Evolutionary conservation across 2,888 invertebrate species (phyloP).

Genomic region (Neria commutata): DNA sequence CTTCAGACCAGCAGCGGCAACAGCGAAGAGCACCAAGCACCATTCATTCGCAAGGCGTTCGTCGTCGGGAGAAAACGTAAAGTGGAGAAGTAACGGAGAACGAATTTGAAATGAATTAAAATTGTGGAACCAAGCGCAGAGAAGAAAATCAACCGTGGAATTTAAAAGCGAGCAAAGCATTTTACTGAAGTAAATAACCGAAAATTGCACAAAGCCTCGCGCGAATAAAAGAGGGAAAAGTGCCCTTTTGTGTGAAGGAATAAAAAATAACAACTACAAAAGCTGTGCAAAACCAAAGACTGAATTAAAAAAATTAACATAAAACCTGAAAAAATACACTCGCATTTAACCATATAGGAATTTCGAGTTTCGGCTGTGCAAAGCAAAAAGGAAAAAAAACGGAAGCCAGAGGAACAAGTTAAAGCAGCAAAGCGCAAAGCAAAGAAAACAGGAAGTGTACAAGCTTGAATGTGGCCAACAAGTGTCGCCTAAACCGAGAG

Average conservation of each 20-base stretch:
- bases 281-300: not conserved
- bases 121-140: no score
- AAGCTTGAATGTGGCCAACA: constrained; percentile 6
- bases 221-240: not conserved
- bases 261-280: not conserved
- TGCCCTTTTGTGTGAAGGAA: not conserved
- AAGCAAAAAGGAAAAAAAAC: not conserved
- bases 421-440: not conserved
- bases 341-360: no score
- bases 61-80: no score
- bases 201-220: no score
- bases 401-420: not conserved
- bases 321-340: not conserved
- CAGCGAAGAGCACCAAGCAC: no score
- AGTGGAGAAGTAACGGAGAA: no score
- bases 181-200: constrained; percentile 33
- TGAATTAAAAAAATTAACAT: not conserved
- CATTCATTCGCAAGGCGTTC: no score
- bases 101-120: no score
- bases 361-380: not conserved
- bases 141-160: no score
- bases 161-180: constrained; percentile 21
- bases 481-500: not conserved
- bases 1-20: no score
- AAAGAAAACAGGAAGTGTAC: constrained; percentile 3